Percentiles rank a stretch among this genome's conserved stretches.
These are phyloP conservation scores for Monarcha castaneiventris DNA, from an alignment of 2,113 vertebrate genomes.

Conservation along the genomic window DNA sequence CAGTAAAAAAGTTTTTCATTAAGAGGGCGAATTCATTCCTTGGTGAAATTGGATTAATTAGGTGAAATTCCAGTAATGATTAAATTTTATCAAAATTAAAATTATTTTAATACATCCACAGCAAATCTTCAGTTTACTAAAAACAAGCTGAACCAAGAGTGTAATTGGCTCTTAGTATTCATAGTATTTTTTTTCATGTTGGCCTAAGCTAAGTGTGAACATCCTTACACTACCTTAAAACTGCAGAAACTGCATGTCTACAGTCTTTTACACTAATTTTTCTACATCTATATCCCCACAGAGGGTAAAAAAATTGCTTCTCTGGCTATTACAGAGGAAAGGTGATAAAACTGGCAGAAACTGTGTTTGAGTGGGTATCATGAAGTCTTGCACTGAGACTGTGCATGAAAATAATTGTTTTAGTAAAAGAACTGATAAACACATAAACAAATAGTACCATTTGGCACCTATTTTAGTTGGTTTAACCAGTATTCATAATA, in stretches of 20 bases:
- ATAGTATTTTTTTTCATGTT: background rate
- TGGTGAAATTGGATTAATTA: background rate
- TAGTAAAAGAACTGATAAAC: background rate
- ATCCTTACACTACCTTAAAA: background rate
- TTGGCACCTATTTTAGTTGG: background rate
- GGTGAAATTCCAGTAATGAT: background rate
- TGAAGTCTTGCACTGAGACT: background rate
- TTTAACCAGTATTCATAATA: background rate
- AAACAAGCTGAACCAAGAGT: background rate
- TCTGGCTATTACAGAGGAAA: background rate
- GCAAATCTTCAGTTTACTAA: background rate
- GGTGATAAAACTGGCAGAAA: background rate
- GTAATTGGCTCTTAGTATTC: rapidly evolving
- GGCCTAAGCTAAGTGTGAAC: background rate
- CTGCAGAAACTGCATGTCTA: background rate
- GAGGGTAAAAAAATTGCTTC: background rate
- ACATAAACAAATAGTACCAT: background rate
- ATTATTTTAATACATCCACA: background rate
- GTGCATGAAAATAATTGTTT: background rate
- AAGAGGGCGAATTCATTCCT: background rate
- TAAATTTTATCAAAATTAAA: background rate
- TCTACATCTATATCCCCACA: background rate
- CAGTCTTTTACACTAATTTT: background rate
- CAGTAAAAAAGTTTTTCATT: background rate
- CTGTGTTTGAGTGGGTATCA: background rate